phyloP scores from a whole-genome alignment of 2,113 vertebrate species.

The Dolichallabes microphthalmus region DNA sequence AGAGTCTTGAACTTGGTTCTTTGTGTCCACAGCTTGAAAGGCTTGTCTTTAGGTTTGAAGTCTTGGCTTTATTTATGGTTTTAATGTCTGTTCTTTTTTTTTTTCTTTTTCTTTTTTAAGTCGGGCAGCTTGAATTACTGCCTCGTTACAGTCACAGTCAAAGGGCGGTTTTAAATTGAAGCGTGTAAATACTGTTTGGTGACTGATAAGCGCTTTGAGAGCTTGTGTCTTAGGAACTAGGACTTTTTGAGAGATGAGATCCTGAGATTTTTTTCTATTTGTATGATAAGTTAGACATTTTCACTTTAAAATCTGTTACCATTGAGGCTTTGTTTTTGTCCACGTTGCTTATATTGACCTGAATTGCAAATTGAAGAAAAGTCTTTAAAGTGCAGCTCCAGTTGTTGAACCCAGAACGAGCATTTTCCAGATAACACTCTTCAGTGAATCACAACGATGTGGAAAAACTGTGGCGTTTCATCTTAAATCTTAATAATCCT shows the following conservation, averaged over 20 bases:
- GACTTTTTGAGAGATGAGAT: neutral
- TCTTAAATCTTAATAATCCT: neutral
- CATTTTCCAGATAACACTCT: neutral
- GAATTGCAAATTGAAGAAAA: conserved; percentile 27
- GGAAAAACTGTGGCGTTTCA: neutral
- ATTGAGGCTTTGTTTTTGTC: conserved; percentile 17
- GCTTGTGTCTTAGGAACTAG: neutral
- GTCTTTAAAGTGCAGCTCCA: conserved; percentile 28
- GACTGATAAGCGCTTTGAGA: conserved; percentile 11
- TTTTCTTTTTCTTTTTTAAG: neutral
- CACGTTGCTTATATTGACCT: neutral
- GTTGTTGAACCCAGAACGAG: conserved; percentile 1
- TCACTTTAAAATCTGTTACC: neutral
- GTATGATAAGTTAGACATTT: neutral
- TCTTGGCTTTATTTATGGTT: neutral
- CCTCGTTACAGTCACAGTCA: neutral
- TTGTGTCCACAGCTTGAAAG: conserved; percentile 3
- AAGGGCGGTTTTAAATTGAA: neutral
- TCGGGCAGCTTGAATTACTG: neutral
- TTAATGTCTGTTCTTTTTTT: neutral
- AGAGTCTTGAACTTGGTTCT: conserved; percentile 8
- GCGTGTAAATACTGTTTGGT: neutral
- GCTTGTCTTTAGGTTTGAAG: neutral
- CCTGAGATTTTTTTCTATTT: neutral
- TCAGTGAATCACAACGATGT: conserved; percentile 1